phyloP scores from a whole-genome alignment of 2,113 vertebrate genomes.

The Pipra filicauda region DNA sequence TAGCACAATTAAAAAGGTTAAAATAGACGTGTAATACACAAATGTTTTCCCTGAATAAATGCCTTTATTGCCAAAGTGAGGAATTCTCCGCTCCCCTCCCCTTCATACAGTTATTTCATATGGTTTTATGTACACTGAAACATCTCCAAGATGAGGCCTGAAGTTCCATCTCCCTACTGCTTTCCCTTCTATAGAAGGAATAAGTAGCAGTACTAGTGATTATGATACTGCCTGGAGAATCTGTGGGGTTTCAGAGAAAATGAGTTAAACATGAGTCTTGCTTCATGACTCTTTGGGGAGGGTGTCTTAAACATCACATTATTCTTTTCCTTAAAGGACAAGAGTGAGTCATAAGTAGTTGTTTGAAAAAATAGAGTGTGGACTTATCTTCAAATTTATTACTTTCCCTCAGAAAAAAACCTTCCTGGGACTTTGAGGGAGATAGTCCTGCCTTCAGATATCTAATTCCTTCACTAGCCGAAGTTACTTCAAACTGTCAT shows the following conservation, averaged over 20 bases:
- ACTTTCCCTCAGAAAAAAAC: not conserved
- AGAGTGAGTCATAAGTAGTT: not conserved
- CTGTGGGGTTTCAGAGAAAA: not conserved
- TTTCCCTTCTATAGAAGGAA: not conserved
- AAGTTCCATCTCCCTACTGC: not conserved
- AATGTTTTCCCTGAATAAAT: not conserved
- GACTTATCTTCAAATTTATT: not conserved
- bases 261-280: not conserved
- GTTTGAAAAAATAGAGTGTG: not conserved
- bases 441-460: not conserved
- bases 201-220: not conserved
- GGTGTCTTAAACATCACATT: not conserved
- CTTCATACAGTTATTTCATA: not conserved
- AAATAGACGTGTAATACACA: not conserved
- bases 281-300: not conserved
- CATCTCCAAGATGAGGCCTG: not conserved
- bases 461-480: not conserved
- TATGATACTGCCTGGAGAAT: not conserved
- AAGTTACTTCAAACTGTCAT: not conserved
- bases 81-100: not conserved
- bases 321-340: not conserved
- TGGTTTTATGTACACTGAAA: not conserved
- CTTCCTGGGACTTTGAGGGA: not conserved
- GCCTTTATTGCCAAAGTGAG: not conserved
- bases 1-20: not conserved